These are phyloP conservation scores for Scaptomyza polygonia DNA, from an alignment of 2,888 invertebrate species.

Conservation along the genomic window DNA sequence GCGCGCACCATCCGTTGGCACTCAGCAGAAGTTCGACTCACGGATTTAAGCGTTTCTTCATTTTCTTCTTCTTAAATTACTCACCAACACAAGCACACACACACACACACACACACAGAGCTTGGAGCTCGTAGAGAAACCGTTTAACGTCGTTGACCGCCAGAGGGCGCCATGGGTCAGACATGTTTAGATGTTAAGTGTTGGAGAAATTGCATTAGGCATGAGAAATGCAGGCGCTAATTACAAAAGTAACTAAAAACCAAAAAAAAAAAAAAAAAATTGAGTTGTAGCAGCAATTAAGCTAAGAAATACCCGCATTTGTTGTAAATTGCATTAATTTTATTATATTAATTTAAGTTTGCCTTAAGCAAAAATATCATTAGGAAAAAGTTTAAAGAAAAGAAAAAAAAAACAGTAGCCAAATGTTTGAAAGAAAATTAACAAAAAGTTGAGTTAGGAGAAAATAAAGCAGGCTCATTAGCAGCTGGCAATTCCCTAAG, in stretches of 20 bases:
- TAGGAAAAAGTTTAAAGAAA: slow-evolving; percentile 11
- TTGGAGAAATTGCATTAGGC: neutral
- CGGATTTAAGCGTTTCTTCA: slow-evolving; percentile 59
- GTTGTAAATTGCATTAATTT: slow-evolving; percentile 12
- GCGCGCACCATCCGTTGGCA: slow-evolving; percentile 64
- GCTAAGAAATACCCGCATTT: slow-evolving; percentile 2
- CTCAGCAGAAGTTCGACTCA: slow-evolving; percentile 59
- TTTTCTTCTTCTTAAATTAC: slow-evolving; percentile 66
- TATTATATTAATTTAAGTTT: neutral
- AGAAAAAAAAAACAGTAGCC: slow-evolving; percentile 39
- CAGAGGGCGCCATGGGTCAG: slow-evolving; percentile 50
- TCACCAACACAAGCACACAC: slow-evolving; percentile 24
- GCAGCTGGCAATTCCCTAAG: slow-evolving; percentile 60
- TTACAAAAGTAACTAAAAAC: slow-evolving; percentile 3
- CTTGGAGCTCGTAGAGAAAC: slow-evolving; percentile 12
- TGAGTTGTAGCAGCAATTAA: slow-evolving; percentile 49
- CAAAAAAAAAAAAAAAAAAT: slow-evolving; percentile 24
- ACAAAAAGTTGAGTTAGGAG: neutral
- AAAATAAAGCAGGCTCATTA: slow-evolving; percentile 58
- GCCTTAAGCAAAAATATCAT: slow-evolving; percentile 30
- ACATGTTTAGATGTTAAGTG: slow-evolving; percentile 15
- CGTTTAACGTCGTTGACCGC: slow-evolving; percentile 55
- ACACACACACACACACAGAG: slow-evolving; percentile 5
- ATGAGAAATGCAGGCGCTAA: slow-evolving; percentile 30
- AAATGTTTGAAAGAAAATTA: slow-evolving; percentile 3